phyloP scores from a whole-genome alignment of 2,888 invertebrate genomes.

The Anticlea derivata region DNA sequence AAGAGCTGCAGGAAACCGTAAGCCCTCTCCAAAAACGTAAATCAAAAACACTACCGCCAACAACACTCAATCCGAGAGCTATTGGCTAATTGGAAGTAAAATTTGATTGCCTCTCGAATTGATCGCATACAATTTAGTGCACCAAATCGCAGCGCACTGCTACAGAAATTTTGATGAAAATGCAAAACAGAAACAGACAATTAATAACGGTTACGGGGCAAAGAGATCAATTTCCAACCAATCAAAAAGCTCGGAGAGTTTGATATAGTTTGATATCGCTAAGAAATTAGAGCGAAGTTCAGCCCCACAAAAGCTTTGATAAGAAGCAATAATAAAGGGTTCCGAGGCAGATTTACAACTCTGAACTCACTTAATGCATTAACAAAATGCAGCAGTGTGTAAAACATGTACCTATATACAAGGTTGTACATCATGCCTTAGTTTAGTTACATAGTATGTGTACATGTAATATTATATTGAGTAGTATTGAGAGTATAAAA shows the following conservation, averaged over 20 bases:
- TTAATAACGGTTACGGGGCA: background rate
- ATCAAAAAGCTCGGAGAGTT: background rate
- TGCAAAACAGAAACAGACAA: background rate
- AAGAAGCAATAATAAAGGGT: no score
- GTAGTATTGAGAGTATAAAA: no score
- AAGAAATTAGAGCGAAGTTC: no score
- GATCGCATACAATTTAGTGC: constrained; percentile 33
- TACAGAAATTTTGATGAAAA: constrained; percentile 7
- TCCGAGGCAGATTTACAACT: no score
- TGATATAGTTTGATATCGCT: background rate
- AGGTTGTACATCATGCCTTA: no score
- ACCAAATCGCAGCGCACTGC: constrained; percentile 15
- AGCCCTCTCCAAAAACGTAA: background rate
- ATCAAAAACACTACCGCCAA: constrained; percentile 17
- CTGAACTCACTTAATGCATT: no score
- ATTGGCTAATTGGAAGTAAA: constrained; percentile 48
- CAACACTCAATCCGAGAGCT: constrained; percentile 26
- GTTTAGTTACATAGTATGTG: no score
- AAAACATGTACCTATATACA: no score
- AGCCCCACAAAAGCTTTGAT: no score
- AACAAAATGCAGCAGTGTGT: no score
- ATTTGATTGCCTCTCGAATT: constrained; percentile 44
- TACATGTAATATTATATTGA: no score
- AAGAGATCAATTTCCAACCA: background rate
- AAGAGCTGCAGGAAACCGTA: background rate